These are phyloP conservation scores for Cheilosia scutellata DNA, from an alignment of 2,888 invertebrate species.

Conservation along the genomic window DNA sequence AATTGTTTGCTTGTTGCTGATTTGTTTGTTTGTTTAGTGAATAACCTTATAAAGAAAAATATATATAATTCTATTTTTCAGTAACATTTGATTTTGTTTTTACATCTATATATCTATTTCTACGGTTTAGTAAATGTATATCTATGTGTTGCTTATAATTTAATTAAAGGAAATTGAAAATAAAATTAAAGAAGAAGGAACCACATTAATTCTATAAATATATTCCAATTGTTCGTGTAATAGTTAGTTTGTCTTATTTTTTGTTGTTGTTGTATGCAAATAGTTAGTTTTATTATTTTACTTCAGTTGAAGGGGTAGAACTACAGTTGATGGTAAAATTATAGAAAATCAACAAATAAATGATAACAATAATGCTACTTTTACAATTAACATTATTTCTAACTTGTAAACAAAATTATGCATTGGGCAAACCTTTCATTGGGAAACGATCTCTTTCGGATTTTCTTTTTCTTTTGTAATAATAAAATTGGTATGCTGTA, in stretches of 20 bases:
- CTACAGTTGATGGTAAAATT: conserved; percentile 42
- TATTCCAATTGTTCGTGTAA: conserved; percentile 42
- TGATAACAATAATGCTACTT: conserved; percentile 55
- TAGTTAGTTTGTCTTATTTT: conserved; percentile 55
- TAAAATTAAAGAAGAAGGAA: conserved; percentile 54
- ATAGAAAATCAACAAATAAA: conserved; percentile 52
- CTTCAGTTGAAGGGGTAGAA: conserved; percentile 14
- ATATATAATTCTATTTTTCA: conserved; percentile 67
- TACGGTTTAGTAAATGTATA: conserved; percentile 62
- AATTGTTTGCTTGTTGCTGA: conserved; percentile 2
- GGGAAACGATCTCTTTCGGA: conserved; percentile 40
- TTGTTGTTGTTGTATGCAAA: conserved; percentile 38
- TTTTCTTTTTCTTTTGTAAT: neutral
- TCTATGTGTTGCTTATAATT: conserved; percentile 25
- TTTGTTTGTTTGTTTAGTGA: conserved; percentile 32
- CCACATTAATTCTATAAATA: conserved; percentile 57
- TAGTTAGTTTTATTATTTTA: conserved; percentile 38
- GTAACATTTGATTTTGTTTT: conserved; percentile 53
- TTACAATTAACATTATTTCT: conserved; percentile 39
- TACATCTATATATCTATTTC: conserved; percentile 65
- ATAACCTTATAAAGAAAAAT: conserved; percentile 65
- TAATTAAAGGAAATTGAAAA: conserved; percentile 22
- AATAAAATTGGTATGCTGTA: conserved; percentile 36
- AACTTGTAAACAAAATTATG: conserved; percentile 42
- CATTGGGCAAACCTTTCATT: conserved; percentile 66